Evolutionary conservation across 1,140 invertebrate genomes (phyloP).

Genomic region (Pentalonia nigronervosa): DNA sequence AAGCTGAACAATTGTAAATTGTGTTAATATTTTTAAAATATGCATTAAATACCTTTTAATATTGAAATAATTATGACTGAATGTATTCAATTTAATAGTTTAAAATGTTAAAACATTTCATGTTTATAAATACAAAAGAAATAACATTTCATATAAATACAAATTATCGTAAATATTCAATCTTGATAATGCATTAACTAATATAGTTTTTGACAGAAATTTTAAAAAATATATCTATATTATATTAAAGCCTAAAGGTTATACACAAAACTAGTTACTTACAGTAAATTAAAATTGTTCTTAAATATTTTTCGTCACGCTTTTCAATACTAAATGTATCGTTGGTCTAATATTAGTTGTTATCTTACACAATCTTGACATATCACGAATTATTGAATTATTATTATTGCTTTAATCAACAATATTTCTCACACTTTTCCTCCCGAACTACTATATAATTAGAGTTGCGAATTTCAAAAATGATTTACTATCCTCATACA

Average conservation of each 20-base stretch:
- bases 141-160: neutral
- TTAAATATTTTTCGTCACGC: neutral
- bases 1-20: neutral
- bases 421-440: neutral
- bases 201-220: neutral
- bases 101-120: no score
- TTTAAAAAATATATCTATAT: neutral
- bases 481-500: neutral
- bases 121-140: neutral
- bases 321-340: neutral
- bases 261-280: neutral
- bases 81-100: neutral
- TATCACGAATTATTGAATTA: constrained; percentile 28
- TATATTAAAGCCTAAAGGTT: neutral
- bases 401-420: constrained; percentile 39
- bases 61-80: neutral
- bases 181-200: neutral
- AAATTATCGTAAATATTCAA: neutral
- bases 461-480: neutral
- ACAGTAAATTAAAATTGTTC: neutral
- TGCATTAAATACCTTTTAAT: neutral
- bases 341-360: neutral
- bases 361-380: constrained; percentile 14
- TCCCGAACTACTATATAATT: neutral
- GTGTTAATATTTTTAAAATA: neutral